Percentiles rank a stretch among this genome's conserved stretches.
Conservation (phyloP, 2,888 invertebrate genomes). For the Cremastinae sp. region DNA sequence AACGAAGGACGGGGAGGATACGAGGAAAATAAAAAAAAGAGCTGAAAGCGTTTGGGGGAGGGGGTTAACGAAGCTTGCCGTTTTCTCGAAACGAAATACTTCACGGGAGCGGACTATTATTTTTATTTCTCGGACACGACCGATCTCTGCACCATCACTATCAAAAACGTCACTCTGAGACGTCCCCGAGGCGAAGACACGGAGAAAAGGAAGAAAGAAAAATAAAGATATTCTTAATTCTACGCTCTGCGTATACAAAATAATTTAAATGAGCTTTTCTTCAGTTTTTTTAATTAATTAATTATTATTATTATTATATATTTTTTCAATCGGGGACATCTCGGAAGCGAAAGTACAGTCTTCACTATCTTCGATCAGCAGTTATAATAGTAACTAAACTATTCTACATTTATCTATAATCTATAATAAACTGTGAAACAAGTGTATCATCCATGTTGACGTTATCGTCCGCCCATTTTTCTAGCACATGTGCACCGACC, state of each 20-base stretch:
- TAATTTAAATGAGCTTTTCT: conserved; percentile 54
- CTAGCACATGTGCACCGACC: conserved; percentile 51
- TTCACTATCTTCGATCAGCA: conserved; percentile 78
- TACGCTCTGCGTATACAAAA: conserved; percentile 48
- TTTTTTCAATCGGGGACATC: conserved; percentile 69
- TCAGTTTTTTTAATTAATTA: not conserved
- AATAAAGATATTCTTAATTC: conserved; percentile 36
- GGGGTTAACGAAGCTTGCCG: conserved; percentile 62
- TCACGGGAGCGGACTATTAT: conserved; percentile 73
- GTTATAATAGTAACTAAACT: conserved; percentile 80
- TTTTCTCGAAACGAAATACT: conserved; percentile 71
- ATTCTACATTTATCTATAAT: conserved; percentile 81
- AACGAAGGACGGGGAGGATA: conserved; percentile 71
- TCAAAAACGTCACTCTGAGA: conserved; percentile 69
- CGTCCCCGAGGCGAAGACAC: conserved; percentile 65
- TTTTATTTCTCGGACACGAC: conserved; percentile 69
- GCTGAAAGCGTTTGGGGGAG: conserved; percentile 16
- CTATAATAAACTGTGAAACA: conserved; percentile 81
- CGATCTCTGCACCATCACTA: conserved; percentile 67
- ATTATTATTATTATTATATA: conserved; percentile 33
- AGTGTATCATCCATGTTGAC: conserved; percentile 71
- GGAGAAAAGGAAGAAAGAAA: conserved; percentile 18
- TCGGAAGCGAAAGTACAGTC: conserved; percentile 72
- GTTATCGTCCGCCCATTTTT: conserved; percentile 60
- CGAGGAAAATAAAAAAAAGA: conserved; percentile 27